phyloP scores from a whole-genome alignment of 2,113 vertebrate genomes.

The Neomonachus schauinslandi region DNA sequence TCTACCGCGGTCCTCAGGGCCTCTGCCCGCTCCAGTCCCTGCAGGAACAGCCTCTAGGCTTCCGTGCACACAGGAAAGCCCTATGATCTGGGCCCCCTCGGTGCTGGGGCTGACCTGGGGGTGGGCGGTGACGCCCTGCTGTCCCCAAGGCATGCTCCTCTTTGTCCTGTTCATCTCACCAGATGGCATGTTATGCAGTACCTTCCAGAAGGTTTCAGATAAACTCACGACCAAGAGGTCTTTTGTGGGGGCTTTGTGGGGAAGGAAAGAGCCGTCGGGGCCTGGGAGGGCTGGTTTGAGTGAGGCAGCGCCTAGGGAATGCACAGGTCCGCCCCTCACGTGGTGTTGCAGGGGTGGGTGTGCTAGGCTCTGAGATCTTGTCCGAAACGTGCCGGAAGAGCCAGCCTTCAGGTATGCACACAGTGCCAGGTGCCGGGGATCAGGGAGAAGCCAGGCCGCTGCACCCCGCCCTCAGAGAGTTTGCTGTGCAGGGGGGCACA shows the following conservation, averaged over 20 bases:
- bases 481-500: rapidly evolving
- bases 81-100: not conserved
- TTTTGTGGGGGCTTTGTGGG: rapidly evolving
- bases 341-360: not conserved
- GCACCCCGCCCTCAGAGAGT: not conserved
- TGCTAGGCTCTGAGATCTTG: not conserved
- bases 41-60: no score
- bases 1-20: not conserved
- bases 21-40: not conserved
- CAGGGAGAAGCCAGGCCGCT: not conserved
- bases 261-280: not conserved
- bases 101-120: not conserved
- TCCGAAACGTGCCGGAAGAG: not conserved
- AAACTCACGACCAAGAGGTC: not conserved
- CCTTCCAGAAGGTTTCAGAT: not conserved
- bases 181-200: rapidly evolving
- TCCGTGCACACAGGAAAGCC: not conserved
- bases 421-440: not conserved
- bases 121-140: not conserved
- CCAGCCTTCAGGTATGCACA: rapidly evolving
- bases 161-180: not conserved
- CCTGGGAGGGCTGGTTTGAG: not conserved
- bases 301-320: no score
- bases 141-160: rapidly evolving
- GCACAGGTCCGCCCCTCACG: rapidly evolving